Evolutionary conservation across 1,140 invertebrate species (phyloP).

Genomic region (Proales similis): DNA sequence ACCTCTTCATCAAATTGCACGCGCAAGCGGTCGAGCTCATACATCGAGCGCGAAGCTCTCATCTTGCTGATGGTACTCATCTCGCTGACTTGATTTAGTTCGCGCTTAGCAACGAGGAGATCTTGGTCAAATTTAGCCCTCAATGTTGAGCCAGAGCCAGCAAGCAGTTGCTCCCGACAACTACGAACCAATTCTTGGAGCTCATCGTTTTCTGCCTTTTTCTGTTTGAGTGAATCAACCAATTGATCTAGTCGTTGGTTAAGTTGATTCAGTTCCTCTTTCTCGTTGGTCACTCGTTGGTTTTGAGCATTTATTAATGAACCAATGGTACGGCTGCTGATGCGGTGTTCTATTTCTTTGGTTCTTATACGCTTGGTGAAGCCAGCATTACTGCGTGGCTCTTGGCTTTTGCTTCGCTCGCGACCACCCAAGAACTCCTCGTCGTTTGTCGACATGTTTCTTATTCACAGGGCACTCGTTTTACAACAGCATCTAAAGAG

Average conservation of each 20-base stretch:
- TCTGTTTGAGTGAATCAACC: constrained; percentile 12
- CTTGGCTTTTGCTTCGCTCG: too few relatives aligned
- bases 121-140: too few relatives aligned
- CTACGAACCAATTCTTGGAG: constrained; percentile 5
- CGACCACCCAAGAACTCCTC: too few relatives aligned
- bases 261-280: constrained; percentile 14
- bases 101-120: neutral
- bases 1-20: constrained; percentile 23
- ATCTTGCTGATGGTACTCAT: constrained; percentile 30
- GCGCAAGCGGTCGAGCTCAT: constrained; percentile 11
- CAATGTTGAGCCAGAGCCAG: neutral
- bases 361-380: neutral
- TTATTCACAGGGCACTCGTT: too few relatives aligned
- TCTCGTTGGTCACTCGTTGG: neutral
- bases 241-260: constrained; percentile 28
- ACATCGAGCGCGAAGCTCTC: constrained; percentile 16
- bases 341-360: constrained; percentile 23
- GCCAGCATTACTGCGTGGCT: too few relatives aligned
- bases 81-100: constrained; percentile 17
- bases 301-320: neutral
- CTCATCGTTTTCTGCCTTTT: constrained; percentile 28
- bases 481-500: too few relatives aligned
- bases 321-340: neutral
- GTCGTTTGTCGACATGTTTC: too few relatives aligned
- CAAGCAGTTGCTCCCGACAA: constrained; percentile 20